Base-by-base conservation (phyloP, 1,140 invertebrate genomes). In the Pseudomyrmex concolor region DNA sequence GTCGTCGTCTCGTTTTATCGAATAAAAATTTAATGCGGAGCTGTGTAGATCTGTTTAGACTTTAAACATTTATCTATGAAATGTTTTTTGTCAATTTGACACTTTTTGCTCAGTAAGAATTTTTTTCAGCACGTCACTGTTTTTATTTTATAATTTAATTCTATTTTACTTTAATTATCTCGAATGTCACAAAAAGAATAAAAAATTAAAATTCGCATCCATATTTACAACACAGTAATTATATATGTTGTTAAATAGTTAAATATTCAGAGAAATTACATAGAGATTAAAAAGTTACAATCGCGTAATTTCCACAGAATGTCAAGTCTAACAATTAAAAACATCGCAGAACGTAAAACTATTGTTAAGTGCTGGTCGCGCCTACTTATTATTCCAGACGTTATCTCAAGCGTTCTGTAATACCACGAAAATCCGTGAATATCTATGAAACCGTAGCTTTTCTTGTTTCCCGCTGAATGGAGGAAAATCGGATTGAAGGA, bases 401-500 rank as follows among this genome's bases (percentile, higher is more conserved):
- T 77, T 55, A 67, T 54, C 25, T 77, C 67, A 66, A 77, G 62
- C 25, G 25, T 72, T 25, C 59, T 12, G 15, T 60, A 60, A 86
- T 78, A 73, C 45, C n/a, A 76, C 66, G 59, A 83, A 73, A 34
- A 64, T 25, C 67, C 43, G 45, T 63, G 85, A 77, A 86, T 78
- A 77, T 77, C 60, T 77, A 74, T 74, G 72, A 67, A 60, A 87
- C 55, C 62, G 66, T 45, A 78, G 72, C 86, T 78, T 84, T 83
- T 84, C 86, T 64, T 77, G 85, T 87, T 86, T 83, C 84, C 60
- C 34, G 78, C 48, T 84, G 72, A 87, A 86, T 84, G 68, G 62
- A 68, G 73, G 81, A 76, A 86, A 86, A 87, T 84, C 73, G 73
- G 73, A 86, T 86, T 86, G 71, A 45, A 50, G 81, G 85, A 86